phyloP scores from a whole-genome alignment of 2,797 vertebrate genomes.

The Moxostoma hubbsi region DNA sequence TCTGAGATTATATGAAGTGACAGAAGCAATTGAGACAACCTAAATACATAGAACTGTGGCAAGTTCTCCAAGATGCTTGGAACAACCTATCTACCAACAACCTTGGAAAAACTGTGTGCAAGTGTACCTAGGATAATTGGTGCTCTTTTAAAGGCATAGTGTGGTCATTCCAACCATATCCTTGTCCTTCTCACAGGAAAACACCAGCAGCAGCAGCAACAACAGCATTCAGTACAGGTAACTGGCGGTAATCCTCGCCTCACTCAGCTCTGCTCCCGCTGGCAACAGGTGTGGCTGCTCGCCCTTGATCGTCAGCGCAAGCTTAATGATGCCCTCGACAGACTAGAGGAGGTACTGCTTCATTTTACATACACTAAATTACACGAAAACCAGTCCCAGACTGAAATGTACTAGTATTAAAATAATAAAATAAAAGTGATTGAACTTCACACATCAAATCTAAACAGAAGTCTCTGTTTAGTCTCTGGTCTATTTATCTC shows the following conservation, averaged over 20 bases:
- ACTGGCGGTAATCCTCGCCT: conserved; percentile 89
- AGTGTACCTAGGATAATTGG: too few species aligned
- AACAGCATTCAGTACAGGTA: conserved; percentile 77
- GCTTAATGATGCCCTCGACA: conserved; percentile 94
- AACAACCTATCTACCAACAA: too few species aligned
- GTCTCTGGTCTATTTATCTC: too few species aligned
- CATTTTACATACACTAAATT: not conserved
- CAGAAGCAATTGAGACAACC: too few species aligned
- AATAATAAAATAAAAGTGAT: not conserved
- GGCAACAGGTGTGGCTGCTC: conserved; percentile 97
- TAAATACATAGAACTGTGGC: too few species aligned
- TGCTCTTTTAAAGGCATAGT: too few species aligned
- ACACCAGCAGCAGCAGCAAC: conserved; percentile 74
- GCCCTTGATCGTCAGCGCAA: conserved; percentile 94
- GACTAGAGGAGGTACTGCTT: conserved; percentile 90
- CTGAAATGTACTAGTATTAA: not conserved
- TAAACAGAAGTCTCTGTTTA: not conserved
- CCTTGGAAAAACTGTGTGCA: too few species aligned
- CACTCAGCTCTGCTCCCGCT: conserved; percentile 92
- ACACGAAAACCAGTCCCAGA: not conserved
- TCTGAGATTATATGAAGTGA: too few species aligned
- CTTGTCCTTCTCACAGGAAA: conserved; percentile 62
- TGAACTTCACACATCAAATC: not conserved
- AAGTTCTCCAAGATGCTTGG: too few species aligned
- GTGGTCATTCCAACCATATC: too few species aligned